Evolutionary conservation across 2,113 vertebrate species (phyloP).

Genomic region (Bos taurus): DNA sequence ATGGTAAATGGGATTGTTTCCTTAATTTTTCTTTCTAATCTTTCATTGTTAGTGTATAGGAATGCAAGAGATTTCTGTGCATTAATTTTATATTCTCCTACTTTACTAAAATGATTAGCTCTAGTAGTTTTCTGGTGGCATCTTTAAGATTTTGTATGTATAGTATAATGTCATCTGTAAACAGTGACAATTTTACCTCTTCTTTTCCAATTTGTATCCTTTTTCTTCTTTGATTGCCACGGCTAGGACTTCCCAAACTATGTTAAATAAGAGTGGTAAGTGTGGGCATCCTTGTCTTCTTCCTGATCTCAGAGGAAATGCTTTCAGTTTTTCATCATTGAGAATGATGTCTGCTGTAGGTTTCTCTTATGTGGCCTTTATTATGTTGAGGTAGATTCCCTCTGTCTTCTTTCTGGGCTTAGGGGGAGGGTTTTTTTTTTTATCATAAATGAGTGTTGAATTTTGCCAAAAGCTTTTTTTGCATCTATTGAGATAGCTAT

Average conservation of each 20-base stretch:
- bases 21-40: background rate
- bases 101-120: background rate
- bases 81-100: background rate
- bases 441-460: too few species aligned
- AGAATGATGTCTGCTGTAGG: background rate
- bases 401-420: too few species aligned
- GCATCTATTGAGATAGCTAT: too few species aligned
- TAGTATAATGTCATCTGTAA: background rate
- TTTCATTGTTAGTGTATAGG: background rate
- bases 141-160: background rate
- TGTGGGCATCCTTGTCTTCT: background rate
- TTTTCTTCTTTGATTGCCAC: background rate
- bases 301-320: background rate
- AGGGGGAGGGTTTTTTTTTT: too few species aligned
- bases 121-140: background rate
- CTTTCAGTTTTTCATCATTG: background rate
- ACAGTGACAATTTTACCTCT: background rate
- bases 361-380: background rate
- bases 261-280: background rate
- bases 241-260: background rate
- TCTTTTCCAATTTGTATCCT: background rate
- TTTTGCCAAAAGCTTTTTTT: too few species aligned
- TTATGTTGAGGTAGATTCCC: too few species aligned
- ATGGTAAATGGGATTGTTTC: background rate
- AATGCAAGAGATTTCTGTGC: background rate